phyloP scores from a whole-genome alignment of 2,888 invertebrate species.

The Nomada ferruginata region DNA sequence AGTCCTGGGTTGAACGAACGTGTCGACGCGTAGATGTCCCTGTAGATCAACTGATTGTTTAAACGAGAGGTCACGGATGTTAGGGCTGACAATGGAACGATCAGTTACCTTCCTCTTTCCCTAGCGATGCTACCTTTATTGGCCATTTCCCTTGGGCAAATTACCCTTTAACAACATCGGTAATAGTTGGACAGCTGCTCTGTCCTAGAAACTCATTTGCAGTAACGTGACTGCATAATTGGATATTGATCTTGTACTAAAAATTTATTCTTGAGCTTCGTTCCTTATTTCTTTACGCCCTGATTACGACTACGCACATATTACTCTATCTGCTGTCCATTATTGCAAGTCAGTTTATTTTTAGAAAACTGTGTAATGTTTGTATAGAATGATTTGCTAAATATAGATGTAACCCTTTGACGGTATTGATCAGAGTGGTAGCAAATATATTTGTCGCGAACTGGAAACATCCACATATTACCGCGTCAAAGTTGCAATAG shows the following conservation, averaged over 20 bases:
- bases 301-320: not conserved
- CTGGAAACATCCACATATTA: not conserved
- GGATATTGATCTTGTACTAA: not conserved
- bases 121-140: slow-evolving; percentile 63
- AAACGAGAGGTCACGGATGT: slow-evolving; percentile 62
- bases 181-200: slow-evolving; percentile 21
- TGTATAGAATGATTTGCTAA: too few relatives aligned
- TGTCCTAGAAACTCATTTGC: not conserved
- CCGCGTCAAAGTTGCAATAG: not conserved
- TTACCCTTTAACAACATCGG: slow-evolving; percentile 54
- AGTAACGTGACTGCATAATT: not conserved
- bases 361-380: too few relatives aligned
- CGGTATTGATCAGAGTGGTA: too few relatives aligned
- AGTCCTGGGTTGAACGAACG: slow-evolving; percentile 32
- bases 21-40: slow-evolving; percentile 46
- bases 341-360: too few relatives aligned
- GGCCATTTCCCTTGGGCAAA: slow-evolving; percentile 72
- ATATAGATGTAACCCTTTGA: too few relatives aligned
- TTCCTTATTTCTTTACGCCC: not conserved
- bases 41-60: slow-evolving; percentile 56
- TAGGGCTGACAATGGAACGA: slow-evolving; percentile 57
- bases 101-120: slow-evolving; percentile 62
- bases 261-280: not conserved
- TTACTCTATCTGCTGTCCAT: too few relatives aligned
- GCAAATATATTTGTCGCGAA: not conserved